phyloP scores from a whole-genome alignment of 2,797 vertebrate species.

The Lagocephalus sceleratus region DNA sequence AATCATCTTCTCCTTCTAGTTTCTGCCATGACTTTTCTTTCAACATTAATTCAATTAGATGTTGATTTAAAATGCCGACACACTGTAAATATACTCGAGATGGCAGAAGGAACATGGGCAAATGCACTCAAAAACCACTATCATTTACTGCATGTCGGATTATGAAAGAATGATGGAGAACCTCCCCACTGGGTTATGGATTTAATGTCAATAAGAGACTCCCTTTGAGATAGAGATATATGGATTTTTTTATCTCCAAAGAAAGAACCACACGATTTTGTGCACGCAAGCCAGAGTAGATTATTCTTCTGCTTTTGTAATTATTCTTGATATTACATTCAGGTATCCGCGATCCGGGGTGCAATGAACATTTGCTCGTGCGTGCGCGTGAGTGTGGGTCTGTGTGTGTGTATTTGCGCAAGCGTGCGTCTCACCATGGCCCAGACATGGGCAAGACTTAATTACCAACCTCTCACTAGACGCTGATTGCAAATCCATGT shows the following conservation, averaged over 20 bases:
- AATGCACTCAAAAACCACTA: too few species aligned
- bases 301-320: slow-evolving; percentile 24
- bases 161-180: slow-evolving; percentile 36
- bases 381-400: background rate
- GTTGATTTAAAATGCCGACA: too few species aligned
- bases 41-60: too few species aligned
- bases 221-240: background rate
- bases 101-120: too few species aligned
- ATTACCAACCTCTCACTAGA: slow-evolving; percentile 66
- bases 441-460: slow-evolving; percentile 65
- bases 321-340: slow-evolving; percentile 59
- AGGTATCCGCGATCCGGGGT: slow-evolving; percentile 36
- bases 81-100: too few species aligned
- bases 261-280: slow-evolving; percentile 3
- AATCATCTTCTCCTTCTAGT: too few species aligned
- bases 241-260: slow-evolving; percentile 8
- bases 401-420: background rate
- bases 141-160: background rate
- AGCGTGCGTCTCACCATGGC: slow-evolving; percentile 20
- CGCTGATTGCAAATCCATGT: slow-evolving; percentile 74
- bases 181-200: slow-evolving; percentile 25
- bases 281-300: slow-evolving; percentile 11
- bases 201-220: slow-evolving; percentile 38
- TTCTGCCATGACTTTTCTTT: too few species aligned
- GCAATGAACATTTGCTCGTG: slow-evolving; percentile 32